Evolutionary conservation across 2,888 invertebrate species (phyloP).

Genomic region (Euspilapteryx auroguttella): DNA sequence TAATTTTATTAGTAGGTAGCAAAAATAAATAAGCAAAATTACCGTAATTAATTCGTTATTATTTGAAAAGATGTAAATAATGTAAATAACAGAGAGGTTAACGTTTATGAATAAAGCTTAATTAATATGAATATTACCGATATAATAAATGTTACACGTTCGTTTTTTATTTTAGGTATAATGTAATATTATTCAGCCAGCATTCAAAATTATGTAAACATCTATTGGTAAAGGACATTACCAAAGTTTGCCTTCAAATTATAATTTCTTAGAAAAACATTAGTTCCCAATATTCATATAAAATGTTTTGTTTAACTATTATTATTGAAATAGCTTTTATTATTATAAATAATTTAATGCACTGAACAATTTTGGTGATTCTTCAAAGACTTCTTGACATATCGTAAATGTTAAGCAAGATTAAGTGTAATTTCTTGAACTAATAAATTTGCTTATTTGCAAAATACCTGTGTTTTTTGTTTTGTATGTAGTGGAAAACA

Average conservation of each 20-base stretch:
- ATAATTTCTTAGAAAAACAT: too few species aligned
- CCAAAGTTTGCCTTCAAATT: too few species aligned
- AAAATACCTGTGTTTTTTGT: conserved; percentile 10
- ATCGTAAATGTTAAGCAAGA: conserved; percentile 42
- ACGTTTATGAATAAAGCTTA: conserved; percentile 1
- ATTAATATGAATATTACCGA: background rate
- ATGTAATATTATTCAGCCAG: conserved; percentile 1
- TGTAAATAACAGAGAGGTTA: background rate
- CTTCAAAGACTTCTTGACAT: conserved; percentile 53
- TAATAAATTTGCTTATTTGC: conserved; percentile 53
- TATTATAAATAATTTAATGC: too few species aligned
- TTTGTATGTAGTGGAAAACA: background rate
- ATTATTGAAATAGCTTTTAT: too few species aligned
- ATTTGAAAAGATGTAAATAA: conserved; percentile 2
- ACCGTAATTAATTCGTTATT: conserved; percentile 1
- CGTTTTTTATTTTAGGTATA: too few species aligned
- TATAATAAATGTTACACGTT: too few species aligned
- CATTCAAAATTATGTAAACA: background rate
- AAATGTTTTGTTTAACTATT: too few species aligned
- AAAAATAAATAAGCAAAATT: too few species aligned
- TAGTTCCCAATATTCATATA: too few species aligned
- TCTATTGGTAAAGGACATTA: too few species aligned
- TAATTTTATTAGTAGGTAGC: too few species aligned
- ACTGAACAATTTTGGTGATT: conserved; percentile 18
- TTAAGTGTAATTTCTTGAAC: conserved; percentile 41